These are phyloP conservation scores for Onychomys torridus DNA, from an alignment of 2,797 vertebrate species.

Conservation along the genomic window DNA sequence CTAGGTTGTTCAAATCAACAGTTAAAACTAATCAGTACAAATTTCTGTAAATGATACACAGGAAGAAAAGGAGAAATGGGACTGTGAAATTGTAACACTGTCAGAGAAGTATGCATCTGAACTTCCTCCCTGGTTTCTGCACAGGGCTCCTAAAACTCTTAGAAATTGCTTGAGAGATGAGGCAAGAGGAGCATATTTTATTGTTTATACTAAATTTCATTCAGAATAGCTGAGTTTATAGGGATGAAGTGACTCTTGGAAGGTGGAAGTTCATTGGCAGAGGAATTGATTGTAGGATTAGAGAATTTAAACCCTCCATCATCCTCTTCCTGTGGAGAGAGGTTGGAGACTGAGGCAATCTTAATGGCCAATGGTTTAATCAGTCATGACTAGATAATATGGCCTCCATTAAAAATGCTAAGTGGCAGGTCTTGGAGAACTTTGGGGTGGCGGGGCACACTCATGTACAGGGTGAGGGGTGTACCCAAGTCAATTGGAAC, in stretches of 20 bases:
- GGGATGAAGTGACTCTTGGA: neutral
- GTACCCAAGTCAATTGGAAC: neutral
- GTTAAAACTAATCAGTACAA: neutral
- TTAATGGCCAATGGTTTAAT: neutral
- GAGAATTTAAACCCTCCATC: neutral
- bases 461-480: neutral
- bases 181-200: neutral
- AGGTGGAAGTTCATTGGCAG: neutral
- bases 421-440: neutral
- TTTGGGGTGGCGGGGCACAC: neutral
- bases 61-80: neutral
- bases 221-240: neutral
- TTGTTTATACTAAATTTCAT: neutral
- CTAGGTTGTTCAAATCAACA: neutral
- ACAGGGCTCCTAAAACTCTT: neutral
- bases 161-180: neutral
- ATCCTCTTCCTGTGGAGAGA: neutral
- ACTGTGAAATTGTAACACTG: neutral
- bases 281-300: neutral
- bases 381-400: neutral
- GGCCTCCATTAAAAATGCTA: neutral
- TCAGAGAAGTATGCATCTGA: neutral
- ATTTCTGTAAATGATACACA: neutral
- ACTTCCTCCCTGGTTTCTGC: neutral
- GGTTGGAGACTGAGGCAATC: neutral